Evolutionary conservation across 2,888 invertebrate genomes (phyloP).

Genomic region (Lasioglossum vierecki): DNA sequence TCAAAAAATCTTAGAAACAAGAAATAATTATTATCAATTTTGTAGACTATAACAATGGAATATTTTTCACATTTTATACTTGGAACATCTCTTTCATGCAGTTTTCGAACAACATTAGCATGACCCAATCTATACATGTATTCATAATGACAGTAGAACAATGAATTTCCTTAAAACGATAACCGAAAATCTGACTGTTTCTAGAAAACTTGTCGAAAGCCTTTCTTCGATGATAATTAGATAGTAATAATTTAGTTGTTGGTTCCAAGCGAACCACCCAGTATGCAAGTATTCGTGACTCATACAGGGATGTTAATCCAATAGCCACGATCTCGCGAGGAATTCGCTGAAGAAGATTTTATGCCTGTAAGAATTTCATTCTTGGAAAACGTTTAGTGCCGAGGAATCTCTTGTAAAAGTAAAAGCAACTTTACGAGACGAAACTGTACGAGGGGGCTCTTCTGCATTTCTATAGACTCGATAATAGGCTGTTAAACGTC

Average conservation of each 20-base stretch:
- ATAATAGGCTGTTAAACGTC: background rate
- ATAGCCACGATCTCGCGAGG: background rate
- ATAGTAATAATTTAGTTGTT: background rate
- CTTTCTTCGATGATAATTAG: background rate
- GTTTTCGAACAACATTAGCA: background rate
- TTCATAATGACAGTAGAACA: background rate
- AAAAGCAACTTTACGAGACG: background rate
- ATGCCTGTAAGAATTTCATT: background rate
- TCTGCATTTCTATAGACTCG: conserved; percentile 2
- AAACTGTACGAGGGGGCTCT: background rate
- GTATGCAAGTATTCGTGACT: conserved; percentile 3
- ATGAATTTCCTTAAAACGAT: background rate
- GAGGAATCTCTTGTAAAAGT: background rate
- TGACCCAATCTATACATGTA: background rate
- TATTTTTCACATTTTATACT: too few relatives aligned
- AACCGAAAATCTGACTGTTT: background rate
- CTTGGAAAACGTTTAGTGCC: conserved; percentile 6
- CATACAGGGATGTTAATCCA: conserved; percentile 14
- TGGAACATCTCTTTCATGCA: background rate
- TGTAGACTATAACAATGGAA: too few relatives aligned
- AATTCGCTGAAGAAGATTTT: background rate
- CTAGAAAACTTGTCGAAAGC: background rate
- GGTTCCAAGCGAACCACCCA: background rate
- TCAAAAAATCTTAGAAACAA: background rate
- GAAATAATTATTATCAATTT: background rate